phyloP scores from a whole-genome alignment of 2,888 invertebrate species.

The Nomada hirtipes region DNA sequence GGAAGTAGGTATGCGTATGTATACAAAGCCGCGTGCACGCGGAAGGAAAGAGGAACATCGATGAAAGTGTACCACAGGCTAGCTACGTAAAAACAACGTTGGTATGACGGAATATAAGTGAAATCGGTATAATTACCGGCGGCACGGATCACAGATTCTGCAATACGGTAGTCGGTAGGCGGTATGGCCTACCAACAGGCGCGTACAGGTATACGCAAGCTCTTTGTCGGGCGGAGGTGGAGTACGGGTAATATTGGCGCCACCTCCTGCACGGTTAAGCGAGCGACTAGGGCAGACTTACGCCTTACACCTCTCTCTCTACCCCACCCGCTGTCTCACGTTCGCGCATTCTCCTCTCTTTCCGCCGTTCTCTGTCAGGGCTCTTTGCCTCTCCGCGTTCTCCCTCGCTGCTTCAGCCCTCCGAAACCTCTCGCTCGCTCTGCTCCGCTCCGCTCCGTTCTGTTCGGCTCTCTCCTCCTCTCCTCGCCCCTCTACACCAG shows the following conservation, averaged over 20 bases:
- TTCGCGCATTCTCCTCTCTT: constrained; percentile 70
- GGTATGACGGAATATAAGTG: constrained; percentile 63
- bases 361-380: constrained; percentile 37
- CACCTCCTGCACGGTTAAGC: constrained; percentile 87
- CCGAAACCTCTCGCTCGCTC: constrained; percentile 76
- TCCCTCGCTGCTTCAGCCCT: constrained; percentile 65
- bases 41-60: neutral
- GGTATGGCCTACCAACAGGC: constrained; percentile 71
- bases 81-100: constrained; percentile 10
- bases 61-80: neutral
- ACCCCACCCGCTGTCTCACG: constrained; percentile 84
- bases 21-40: constrained; percentile 13
- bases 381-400: constrained; percentile 36
- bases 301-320: constrained; percentile 83
- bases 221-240: constrained; percentile 75
- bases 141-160: constrained; percentile 76
- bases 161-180: constrained; percentile 75
- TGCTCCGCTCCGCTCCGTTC: constrained; percentile 60
- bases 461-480: constrained; percentile 53
- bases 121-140: constrained; percentile 76
- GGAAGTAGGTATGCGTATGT: no score
- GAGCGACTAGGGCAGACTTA: constrained; percentile 85
- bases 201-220: constrained; percentile 81
- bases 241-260: constrained; percentile 83
- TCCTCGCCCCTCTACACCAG: neutral